Percentiles rank a stretch among this genome's conserved stretches.
phyloP scores from a whole-genome alignment of 1,140 invertebrate species.

The Drosophila ogumai region DNA sequence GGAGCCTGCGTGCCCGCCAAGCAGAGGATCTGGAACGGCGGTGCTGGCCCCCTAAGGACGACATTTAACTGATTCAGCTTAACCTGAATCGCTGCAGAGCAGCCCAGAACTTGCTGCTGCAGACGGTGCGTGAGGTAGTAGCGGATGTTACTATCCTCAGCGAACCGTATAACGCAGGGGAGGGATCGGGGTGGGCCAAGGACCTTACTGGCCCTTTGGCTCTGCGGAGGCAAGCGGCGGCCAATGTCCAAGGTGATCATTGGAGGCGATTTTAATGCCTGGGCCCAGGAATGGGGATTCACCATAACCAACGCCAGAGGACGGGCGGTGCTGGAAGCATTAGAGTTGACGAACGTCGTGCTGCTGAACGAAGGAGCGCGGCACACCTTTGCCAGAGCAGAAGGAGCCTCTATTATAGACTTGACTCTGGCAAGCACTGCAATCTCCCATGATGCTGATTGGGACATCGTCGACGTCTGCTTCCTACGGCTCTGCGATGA shows the following conservation, averaged over 20 bases:
- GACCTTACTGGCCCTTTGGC: too few species aligned
- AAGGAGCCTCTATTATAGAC: background rate
- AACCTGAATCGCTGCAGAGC: too few species aligned
- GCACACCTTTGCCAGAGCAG: background rate
- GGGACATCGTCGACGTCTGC: background rate
- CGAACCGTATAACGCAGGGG: rapidly evolving
- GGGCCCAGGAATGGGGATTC: background rate
- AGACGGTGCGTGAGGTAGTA: too few species aligned
- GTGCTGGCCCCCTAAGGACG: too few species aligned
- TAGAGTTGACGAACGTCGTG: background rate
- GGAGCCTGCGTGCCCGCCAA: too few species aligned
- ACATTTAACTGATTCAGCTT: too few species aligned
- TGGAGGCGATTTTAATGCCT: background rate
- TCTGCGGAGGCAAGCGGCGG: too few species aligned
- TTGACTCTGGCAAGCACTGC: background rate
- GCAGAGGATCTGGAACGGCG: too few species aligned
- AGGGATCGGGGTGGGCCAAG: too few species aligned
- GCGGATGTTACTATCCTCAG: too few species aligned
- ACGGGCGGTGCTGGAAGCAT: background rate
- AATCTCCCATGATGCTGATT: background rate
- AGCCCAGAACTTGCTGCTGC: too few species aligned
- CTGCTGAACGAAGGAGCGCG: background rate
- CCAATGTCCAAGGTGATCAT: too few species aligned
- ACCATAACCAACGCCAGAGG: background rate
- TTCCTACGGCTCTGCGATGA: background rate